Percentiles rank a stretch among this genome's conserved stretches.
Conservation (phyloP, 2,797 vertebrate species). For the Myiotriccus ornatus region DNA sequence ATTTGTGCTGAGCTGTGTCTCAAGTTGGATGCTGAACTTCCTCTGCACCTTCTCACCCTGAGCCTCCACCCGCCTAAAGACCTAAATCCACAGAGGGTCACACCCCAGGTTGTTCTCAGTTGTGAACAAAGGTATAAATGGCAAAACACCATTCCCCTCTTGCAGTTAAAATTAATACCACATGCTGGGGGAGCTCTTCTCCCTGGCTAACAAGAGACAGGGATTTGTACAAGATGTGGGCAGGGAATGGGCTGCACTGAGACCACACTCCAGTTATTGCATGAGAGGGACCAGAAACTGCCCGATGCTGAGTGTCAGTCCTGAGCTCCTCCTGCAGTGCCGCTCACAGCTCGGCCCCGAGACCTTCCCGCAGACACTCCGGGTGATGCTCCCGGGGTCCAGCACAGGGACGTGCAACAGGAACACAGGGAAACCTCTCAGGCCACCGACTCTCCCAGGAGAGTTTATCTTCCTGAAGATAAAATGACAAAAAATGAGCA, state of each 20-base stretch:
- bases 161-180: neutral
- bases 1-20: neutral
- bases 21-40: neutral
- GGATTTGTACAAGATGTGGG: accelerated
- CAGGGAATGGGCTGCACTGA: neutral
- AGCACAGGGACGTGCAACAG: accelerated
- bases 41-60: neutral
- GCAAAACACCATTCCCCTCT: neutral
- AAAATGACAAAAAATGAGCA: neutral
- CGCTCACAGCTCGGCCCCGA: accelerated
- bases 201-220: neutral
- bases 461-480: accelerated
- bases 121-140: neutral
- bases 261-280: too few species aligned
- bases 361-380: too few species aligned
- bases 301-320: accelerated
- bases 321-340: neutral
- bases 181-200: accelerated
- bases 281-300: accelerated
- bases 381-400: neutral
- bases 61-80: neutral
- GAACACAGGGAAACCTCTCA: neutral
- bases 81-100: neutral
- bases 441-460: accelerated
- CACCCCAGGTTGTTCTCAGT: accelerated